Evolutionary conservation across 1,140 invertebrate species (phyloP).

Genomic region (Drosophila kikkawai): DNA sequence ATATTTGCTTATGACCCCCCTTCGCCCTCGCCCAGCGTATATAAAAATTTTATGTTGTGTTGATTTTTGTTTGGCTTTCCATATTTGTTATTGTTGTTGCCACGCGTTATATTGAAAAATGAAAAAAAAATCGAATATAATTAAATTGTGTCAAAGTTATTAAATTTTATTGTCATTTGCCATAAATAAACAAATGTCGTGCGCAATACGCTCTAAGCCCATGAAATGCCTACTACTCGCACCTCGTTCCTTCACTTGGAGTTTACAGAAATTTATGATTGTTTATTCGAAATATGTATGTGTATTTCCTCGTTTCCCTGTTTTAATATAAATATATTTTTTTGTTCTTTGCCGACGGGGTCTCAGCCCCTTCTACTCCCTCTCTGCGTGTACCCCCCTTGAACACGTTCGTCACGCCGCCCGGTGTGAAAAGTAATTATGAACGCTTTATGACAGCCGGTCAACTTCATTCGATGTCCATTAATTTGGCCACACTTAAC

Average conservation of each 20-base stretch:
- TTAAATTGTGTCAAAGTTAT: conserved; percentile 76
- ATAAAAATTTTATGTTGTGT: conserved; percentile 40
- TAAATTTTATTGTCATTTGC: conserved; percentile 68
- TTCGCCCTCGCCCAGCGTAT: background rate
- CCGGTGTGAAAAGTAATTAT: conserved; percentile 81
- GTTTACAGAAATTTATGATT: conserved; percentile 68
- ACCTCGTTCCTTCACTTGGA: conserved; percentile 37
- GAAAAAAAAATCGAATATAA: conserved; percentile 59
- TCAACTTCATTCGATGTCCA: conserved; percentile 77
- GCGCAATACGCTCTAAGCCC: conserved; percentile 54
- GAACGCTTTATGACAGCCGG: conserved; percentile 76
- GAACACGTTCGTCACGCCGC: conserved; percentile 39
- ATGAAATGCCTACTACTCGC: conserved; percentile 8
- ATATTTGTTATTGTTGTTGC: conserved; percentile 21
- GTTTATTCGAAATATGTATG: conserved; percentile 35
- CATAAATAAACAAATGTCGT: conserved; percentile 66
- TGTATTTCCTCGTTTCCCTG: conserved; percentile 4
- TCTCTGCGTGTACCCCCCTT: background rate
- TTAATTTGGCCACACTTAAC: conserved; percentile 75
- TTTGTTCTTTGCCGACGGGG: conserved; percentile 46
- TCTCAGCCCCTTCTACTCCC: background rate
- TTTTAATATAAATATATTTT: conserved; percentile 6
- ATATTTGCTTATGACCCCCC: conserved; percentile 38
- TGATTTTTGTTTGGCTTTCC: conserved; percentile 39
- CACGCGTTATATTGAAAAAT: conserved; percentile 22